Conservation (phyloP, 2,113 vertebrate genomes). For the Notothenia rossii region DNA sequence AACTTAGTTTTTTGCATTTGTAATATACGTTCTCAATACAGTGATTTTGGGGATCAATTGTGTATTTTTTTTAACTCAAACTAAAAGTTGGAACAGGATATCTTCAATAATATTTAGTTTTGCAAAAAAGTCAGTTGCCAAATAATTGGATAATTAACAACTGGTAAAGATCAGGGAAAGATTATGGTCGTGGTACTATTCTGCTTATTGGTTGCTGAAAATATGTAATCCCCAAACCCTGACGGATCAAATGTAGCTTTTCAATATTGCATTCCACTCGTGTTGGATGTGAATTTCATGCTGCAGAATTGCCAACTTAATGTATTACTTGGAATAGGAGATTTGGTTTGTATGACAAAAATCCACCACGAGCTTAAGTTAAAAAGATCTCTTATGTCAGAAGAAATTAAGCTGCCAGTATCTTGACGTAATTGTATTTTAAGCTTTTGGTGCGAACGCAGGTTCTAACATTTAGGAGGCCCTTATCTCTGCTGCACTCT, state of each 20-base stretch:
- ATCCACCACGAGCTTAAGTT: background rate
- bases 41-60: background rate
- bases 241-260: background rate
- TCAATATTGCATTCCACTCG: background rate
- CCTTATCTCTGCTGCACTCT: background rate
- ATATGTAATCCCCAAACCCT: background rate
- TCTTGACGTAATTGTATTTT: background rate
- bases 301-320: background rate
- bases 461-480: slow-evolving; percentile 12
- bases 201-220: background rate
- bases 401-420: background rate
- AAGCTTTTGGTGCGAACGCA: slow-evolving; percentile 7
- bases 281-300: background rate
- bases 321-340: background rate
- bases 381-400: slow-evolving; percentile 1
- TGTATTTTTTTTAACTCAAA: slow-evolving; percentile 4
- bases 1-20: background rate
- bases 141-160: background rate
- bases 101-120: background rate
- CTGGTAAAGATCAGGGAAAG: background rate
- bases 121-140: background rate
- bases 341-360: background rate
- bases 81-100: background rate
- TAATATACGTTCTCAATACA: background rate
- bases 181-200: background rate